These are phyloP conservation scores for Semnornis frantzii DNA, from an alignment of 2,113 vertebrate genomes.

Conservation along the genomic window DNA sequence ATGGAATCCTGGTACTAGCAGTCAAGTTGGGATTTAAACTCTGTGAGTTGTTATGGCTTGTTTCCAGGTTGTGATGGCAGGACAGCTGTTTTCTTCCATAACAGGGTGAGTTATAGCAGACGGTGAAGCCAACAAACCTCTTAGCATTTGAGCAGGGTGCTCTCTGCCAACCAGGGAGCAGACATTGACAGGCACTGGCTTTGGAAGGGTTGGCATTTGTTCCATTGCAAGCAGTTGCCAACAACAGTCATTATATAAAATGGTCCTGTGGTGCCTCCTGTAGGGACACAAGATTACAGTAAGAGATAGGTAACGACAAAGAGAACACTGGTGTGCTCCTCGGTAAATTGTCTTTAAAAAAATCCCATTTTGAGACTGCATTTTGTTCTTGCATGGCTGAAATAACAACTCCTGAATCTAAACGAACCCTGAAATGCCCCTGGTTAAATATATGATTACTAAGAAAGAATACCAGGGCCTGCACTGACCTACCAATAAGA, in stretches of 20 bases:
- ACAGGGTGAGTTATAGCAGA: constrained; percentile 77
- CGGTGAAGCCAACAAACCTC: constrained; percentile 77
- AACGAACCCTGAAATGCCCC: background rate
- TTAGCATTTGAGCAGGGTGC: constrained; percentile 76
- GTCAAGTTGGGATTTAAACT: constrained; percentile 76
- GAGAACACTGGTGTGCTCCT: background rate
- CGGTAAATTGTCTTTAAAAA: background rate
- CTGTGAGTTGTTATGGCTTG: constrained; percentile 72
- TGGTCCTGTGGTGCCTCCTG: constrained; percentile 42
- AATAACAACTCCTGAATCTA: no score
- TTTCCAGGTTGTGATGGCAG: constrained; percentile 75
- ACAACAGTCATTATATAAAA: constrained; percentile 17
- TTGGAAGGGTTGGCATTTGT: constrained; percentile 62
- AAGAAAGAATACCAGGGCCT: background rate
- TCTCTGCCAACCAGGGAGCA: constrained; percentile 73
- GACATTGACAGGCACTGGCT: constrained; percentile 66
- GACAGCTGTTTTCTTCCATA: constrained; percentile 80
- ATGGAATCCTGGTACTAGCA: constrained; percentile 50
- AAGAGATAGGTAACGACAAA: background rate
- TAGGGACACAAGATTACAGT: constrained; percentile 7
- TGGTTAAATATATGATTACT: background rate
- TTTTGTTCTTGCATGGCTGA: background rate
- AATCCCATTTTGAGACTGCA: background rate
- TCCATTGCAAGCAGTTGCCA: constrained; percentile 39
- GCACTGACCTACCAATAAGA: background rate